Evolutionary conservation across 1,140 invertebrate genomes (phyloP).

Genomic region (Leucophenga varia): DNA sequence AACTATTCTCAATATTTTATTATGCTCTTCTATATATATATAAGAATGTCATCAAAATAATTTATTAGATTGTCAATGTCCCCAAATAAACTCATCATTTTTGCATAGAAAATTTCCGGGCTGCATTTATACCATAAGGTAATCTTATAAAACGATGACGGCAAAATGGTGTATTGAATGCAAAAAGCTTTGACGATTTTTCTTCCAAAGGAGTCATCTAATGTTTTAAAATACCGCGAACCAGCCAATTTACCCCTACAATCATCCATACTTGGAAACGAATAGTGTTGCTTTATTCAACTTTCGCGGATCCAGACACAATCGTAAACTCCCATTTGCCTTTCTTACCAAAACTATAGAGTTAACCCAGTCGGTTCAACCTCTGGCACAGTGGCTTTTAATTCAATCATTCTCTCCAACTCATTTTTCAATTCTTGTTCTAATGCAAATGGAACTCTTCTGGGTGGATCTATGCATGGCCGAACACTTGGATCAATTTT

Average conservation of each 20-base stretch:
- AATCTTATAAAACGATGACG: slow-evolving; percentile 37
- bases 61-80: slow-evolving; percentile 44
- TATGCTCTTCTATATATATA: slow-evolving; percentile 35
- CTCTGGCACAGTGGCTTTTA: slow-evolving; percentile 37
- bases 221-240: slow-evolving; percentile 47
- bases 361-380: slow-evolving; percentile 56
- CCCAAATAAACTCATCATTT: slow-evolving; percentile 37
- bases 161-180: slow-evolving; percentile 59
- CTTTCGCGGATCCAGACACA: slow-evolving; percentile 58
- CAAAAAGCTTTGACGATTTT: slow-evolving; percentile 48
- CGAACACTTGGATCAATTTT: slow-evolving; percentile 20
- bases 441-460: slow-evolving; percentile 47
- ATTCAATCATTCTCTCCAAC: slow-evolving; percentile 33
- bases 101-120: slow-evolving; percentile 49
- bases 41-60: slow-evolving; percentile 51
- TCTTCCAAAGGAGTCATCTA: slow-evolving; percentile 55
- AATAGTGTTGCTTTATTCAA: slow-evolving; percentile 56
- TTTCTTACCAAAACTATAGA: slow-evolving; percentile 53
- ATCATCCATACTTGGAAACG: slow-evolving; percentile 54
- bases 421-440: slow-evolving; percentile 37
- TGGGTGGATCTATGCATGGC: slow-evolving; percentile 32
- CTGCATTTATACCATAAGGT: slow-evolving; percentile 56
- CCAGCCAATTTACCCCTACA: slow-evolving; percentile 43
- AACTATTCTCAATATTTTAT: slow-evolving; percentile 34
- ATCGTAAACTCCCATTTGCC: slow-evolving; percentile 41